Conservation (phyloP, 2,888 invertebrate species). For the Didymodactylos carnosus region DNA sequence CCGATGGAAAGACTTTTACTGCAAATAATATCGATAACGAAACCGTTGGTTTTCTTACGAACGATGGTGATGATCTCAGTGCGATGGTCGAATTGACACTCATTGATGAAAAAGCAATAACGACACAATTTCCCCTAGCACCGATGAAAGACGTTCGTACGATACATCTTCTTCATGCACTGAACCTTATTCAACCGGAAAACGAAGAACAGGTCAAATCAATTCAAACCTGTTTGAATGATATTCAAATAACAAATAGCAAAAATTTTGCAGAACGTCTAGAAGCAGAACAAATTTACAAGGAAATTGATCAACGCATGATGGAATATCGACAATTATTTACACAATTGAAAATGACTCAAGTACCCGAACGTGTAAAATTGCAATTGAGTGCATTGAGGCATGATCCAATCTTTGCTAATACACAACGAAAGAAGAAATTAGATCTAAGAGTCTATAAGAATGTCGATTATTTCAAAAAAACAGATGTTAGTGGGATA, state of each 20-base stretch:
- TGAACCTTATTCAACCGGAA: neutral
- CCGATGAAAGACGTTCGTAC: conserved; percentile 1
- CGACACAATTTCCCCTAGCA: neutral
- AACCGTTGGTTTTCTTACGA: conserved; percentile 2
- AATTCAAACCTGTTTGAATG: neutral
- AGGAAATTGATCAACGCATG: conserved; percentile 6
- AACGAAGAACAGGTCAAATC: neutral
- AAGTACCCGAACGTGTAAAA: conserved; percentile 6
- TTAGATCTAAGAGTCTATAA: conserved; percentile 2
- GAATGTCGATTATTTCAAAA: conserved; percentile 8
- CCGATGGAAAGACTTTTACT: neutral
- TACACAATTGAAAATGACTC: neutral
- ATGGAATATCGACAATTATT: conserved; percentile 3
- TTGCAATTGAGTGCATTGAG: conserved; percentile 2
- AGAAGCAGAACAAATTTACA: conserved; percentile 1
- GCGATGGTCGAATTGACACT: neutral
- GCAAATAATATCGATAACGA: conserved; percentile 1
- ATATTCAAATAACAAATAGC: neutral
- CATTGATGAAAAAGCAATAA: neutral
- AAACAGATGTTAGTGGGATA: conserved; percentile 3
- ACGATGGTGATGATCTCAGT: neutral
- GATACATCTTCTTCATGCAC: neutral
- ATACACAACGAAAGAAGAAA: neutral
- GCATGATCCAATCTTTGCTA: conserved; percentile 4
- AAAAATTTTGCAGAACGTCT: neutral